A percentile compares a stretch with the other conserved stretches of the same genome.
phyloP scores from a whole-genome alignment of 2,113 vertebrate genomes.

The Stomatorhinus ivindoensis region DNA sequence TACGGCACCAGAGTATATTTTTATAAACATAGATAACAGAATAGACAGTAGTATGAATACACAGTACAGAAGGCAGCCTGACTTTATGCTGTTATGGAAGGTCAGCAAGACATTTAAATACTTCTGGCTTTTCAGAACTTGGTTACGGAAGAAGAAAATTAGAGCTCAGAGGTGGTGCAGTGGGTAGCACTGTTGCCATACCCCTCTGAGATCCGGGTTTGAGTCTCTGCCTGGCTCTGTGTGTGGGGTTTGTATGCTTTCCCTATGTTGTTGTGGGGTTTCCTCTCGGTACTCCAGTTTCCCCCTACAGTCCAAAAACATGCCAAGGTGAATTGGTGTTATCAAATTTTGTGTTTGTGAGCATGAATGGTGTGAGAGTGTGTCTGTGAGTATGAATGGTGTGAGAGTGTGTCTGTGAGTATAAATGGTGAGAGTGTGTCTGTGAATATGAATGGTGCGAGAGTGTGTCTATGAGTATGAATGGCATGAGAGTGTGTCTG shows the following conservation, averaged over 20 bases:
- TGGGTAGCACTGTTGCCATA: neutral
- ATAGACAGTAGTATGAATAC: neutral
- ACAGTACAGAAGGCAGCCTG: neutral
- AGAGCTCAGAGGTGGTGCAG: neutral
- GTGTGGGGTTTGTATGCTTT: neutral
- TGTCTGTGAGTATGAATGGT: too few species aligned
- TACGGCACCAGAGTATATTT: neutral
- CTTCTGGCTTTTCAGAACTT: neutral
- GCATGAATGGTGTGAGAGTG: too few species aligned
- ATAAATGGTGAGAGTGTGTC: too few species aligned
- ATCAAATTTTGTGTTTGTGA: neutral
- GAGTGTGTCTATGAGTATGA: too few species aligned
- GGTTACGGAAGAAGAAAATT: neutral
- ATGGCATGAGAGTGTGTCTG: too few species aligned
- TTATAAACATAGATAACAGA: neutral
- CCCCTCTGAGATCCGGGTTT: neutral
- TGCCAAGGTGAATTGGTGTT: neutral
- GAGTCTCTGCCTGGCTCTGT: neutral
- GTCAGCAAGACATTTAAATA: neutral
- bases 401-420: too few species aligned
- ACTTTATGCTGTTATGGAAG: neutral
- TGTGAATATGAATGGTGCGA: too few species aligned
- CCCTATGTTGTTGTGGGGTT: neutral
- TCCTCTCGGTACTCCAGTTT: neutral
- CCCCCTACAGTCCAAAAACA: neutral